These are phyloP conservation scores for Carduelis carduelis DNA, from an alignment of 2,797 vertebrate species.

Conservation along the genomic window DNA sequence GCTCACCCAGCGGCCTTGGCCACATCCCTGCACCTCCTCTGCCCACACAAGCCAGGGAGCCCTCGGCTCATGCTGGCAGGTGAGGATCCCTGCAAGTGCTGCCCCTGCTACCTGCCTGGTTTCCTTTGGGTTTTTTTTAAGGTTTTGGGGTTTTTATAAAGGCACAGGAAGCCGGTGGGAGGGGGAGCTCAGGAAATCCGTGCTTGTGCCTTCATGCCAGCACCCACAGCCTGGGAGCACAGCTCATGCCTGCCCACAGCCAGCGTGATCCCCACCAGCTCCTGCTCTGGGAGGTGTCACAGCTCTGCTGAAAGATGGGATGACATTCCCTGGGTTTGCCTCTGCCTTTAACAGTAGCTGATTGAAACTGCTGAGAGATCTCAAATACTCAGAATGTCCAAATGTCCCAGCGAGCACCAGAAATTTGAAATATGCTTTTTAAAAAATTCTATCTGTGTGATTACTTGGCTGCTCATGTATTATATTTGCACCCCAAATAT, in stretches of 20 bases:
- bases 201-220: accelerated
- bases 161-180: background rate
- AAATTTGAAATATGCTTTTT: background rate
- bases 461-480: background rate
- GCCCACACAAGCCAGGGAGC: accelerated
- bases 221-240: background rate
- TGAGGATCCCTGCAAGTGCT: background rate
- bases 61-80: accelerated
- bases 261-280: accelerated
- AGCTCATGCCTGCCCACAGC: background rate
- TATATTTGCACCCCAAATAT: background rate
- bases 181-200: background rate
- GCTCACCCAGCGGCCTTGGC: accelerated
- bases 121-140: background rate
- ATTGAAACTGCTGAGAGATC: background rate
- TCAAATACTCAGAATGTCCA: background rate
- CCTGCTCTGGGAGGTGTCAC: background rate
- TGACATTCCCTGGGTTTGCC: background rate
- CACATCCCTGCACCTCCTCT: background rate
- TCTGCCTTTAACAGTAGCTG: background rate
- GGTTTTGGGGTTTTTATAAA: background rate
- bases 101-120: no score
- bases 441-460: background rate
- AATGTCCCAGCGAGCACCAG: background rate
- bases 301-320: accelerated